Evolutionary conservation across 2,888 invertebrate genomes (phyloP).

Genomic region (Diogma glabrata): DNA sequence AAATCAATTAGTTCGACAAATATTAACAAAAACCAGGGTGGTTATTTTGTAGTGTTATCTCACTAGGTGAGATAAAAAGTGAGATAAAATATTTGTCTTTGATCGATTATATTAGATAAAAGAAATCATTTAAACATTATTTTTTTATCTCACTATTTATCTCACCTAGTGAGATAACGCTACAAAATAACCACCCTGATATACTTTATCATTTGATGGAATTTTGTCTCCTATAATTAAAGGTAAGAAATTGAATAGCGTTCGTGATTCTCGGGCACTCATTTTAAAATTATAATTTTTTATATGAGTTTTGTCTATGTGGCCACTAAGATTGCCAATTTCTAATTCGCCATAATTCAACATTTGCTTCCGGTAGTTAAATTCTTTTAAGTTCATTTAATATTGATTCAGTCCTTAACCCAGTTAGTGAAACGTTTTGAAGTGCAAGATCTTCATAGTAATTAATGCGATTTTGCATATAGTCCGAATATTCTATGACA

Average conservation of each 20-base stretch:
- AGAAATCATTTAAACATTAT: too few relatives aligned
- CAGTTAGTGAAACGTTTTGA: constrained; percentile 7
- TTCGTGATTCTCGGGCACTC: constrained; percentile 16
- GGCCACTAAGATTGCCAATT: constrained; percentile 15
- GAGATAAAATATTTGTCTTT: too few relatives aligned
- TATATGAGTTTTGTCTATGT: constrained; percentile 15
- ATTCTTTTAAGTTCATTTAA: neutral
- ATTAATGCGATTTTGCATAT: constrained; percentile 12
- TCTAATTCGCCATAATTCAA: neutral
- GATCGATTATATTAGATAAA: too few relatives aligned
- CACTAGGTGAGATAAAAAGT: too few relatives aligned
- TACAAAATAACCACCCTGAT: too few relatives aligned
- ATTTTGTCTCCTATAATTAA: constrained; percentile 10
- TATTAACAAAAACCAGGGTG: neutral
- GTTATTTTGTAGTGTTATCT: too few relatives aligned
- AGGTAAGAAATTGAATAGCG: constrained; percentile 16
- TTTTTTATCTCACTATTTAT: too few relatives aligned
- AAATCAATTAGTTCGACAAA: neutral
- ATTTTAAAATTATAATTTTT: constrained; percentile 15
- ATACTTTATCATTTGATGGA: neutral
- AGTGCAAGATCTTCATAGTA: constrained; percentile 13
- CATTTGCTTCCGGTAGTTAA: neutral
- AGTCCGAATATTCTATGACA: constrained; percentile 13
- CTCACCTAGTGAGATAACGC: too few relatives aligned
- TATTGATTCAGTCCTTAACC: neutral